phyloP scores from a whole-genome alignment of 2,113 vertebrate genomes.

The Oenanthe oenanthe region DNA sequence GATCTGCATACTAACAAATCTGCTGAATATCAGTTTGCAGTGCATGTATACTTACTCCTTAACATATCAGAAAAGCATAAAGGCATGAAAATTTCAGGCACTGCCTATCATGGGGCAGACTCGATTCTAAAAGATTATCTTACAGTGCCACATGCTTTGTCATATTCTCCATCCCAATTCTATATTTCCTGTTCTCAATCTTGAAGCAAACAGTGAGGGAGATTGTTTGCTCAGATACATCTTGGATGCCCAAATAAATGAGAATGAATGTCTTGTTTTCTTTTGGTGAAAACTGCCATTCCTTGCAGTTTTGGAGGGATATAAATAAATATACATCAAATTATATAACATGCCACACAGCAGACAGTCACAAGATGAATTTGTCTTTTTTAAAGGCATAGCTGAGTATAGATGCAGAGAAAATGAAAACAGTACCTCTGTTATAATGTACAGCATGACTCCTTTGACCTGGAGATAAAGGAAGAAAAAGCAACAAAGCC shows the following conservation, averaged over 20 bases:
- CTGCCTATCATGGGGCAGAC: background rate
- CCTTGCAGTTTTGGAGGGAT: constrained; percentile 26
- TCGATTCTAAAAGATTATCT: background rate
- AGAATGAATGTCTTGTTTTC: constrained; percentile 45
- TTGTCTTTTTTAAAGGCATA: constrained; percentile 47
- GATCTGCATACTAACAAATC: constrained; percentile 46
- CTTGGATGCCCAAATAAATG: constrained; percentile 25
- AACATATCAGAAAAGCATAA: constrained; percentile 43
- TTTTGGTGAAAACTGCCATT: constrained; percentile 41
- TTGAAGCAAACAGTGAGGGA: constrained; percentile 7
- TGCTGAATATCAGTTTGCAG: constrained; percentile 27
- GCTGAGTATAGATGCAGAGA: constrained; percentile 11
- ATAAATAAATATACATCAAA: constrained; percentile 68
- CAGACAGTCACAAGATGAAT: constrained; percentile 53
- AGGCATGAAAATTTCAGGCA: constrained; percentile 16
- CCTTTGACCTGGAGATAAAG: constrained; percentile 65
- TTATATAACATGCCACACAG: constrained; percentile 11
- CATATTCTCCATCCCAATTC: background rate
- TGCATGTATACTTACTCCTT: constrained; percentile 17
- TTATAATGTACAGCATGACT: constrained; percentile 39
- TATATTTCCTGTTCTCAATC: constrained; percentile 35
- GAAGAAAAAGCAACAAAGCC: constrained; percentile 42
- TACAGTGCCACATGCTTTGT: background rate
- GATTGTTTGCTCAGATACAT: constrained; percentile 8
- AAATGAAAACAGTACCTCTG: constrained; percentile 15